Evolutionary conservation across 2,113 vertebrate species (phyloP).

Genomic region (Miniopterus natalensis): DNA sequence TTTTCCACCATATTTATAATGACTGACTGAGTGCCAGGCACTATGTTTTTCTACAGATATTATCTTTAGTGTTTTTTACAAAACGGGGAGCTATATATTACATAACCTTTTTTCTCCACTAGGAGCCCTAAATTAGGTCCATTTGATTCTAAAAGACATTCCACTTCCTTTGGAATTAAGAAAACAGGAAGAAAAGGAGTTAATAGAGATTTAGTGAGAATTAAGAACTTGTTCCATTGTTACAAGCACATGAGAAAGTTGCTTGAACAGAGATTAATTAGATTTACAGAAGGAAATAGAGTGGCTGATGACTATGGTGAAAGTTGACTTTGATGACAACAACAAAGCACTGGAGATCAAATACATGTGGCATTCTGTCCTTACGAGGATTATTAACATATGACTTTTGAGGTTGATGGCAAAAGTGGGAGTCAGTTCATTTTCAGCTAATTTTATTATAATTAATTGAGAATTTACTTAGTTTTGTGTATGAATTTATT

Average conservation of each 20-base stretch:
- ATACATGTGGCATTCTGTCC: not conserved
- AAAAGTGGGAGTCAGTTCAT: not conserved
- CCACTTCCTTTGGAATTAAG: not conserved
- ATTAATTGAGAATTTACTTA: not conserved
- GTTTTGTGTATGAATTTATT: not conserved
- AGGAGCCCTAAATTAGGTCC: not conserved
- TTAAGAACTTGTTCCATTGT: not conserved
- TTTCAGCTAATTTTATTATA: not conserved
- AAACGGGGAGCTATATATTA: not conserved
- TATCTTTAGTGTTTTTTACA: not conserved
- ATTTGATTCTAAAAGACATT: not conserved
- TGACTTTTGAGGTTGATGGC: not conserved
- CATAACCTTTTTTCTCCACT: not conserved
- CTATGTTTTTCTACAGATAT: not conserved
- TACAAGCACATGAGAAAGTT: not conserved
- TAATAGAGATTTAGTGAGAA: not conserved
- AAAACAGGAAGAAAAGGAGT: not conserved
- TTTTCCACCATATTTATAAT: not conserved
- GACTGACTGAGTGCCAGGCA: not conserved
- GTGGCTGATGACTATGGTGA: not conserved
- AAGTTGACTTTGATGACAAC: not conserved
- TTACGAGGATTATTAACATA: not conserved
- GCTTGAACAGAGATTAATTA: not conserved
- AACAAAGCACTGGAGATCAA: not conserved
- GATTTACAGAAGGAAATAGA: not conserved